Evolutionary conservation across 2,797 vertebrate genomes (phyloP).

Genomic region (Typhlichthys eigenmanni): DNA sequence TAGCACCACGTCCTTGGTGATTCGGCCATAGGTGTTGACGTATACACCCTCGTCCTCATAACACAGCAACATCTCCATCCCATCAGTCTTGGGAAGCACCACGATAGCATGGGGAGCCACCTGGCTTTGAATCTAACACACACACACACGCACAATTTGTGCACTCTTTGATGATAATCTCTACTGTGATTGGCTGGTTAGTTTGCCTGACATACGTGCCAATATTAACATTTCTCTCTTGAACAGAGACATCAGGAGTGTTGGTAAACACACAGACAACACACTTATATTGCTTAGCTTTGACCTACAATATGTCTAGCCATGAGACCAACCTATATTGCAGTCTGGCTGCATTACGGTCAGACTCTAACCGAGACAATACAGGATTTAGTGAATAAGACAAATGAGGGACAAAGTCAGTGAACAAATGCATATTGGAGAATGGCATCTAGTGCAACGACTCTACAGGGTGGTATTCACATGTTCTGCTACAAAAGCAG

Average conservation of each 20-base stretch:
- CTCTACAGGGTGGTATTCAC: background rate
- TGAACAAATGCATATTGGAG: slow-evolving; percentile 29
- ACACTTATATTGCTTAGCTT: background rate
- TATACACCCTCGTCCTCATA: slow-evolving; percentile 90
- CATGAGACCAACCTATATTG: slow-evolving; percentile 8
- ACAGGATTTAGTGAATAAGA: slow-evolving; percentile 9
- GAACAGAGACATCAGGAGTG: slow-evolving; percentile 1
- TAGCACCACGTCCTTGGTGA: slow-evolving; percentile 89
- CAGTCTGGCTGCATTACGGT: background rate
- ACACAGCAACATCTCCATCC: slow-evolving; percentile 90
- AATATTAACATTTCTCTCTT: background rate
- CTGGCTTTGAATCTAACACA: slow-evolving; percentile 84
- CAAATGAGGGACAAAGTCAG: slow-evolving; percentile 11
- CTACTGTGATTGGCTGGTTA: background rate
- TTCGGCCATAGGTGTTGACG: slow-evolving; percentile 87
- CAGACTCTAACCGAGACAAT: slow-evolving; percentile 9
- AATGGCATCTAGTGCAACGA: no score
- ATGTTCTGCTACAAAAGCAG: background rate
- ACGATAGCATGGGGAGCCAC: slow-evolving; percentile 88
- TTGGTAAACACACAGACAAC: background rate
- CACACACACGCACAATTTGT: slow-evolving; percentile 3
- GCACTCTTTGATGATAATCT: no score
- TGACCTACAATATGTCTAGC: slow-evolving; percentile 5
- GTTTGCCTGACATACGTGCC: background rate
- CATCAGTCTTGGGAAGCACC: slow-evolving; percentile 88